phyloP scores from a whole-genome alignment of 2,113 vertebrate species.

The Serilophus lunatus region DNA sequence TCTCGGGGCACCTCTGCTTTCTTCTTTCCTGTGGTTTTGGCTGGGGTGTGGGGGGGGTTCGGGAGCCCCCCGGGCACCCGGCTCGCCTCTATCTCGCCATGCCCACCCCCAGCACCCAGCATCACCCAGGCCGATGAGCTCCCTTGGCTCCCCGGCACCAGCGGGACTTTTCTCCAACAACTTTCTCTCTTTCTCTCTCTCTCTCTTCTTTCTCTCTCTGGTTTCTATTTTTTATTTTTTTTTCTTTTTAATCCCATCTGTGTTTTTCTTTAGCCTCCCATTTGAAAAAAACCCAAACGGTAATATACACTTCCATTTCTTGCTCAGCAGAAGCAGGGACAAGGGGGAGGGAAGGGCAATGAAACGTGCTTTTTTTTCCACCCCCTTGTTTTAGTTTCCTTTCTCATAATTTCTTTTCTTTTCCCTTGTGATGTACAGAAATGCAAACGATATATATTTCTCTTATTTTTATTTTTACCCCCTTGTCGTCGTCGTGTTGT shows the following conservation, averaged over 20 bases:
- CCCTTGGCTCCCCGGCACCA: slow-evolving; percentile 30
- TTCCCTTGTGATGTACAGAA: slow-evolving; percentile 73
- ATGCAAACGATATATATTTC: slow-evolving; percentile 70
- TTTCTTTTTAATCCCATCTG: slow-evolving; percentile 79
- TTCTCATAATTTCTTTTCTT: slow-evolving; percentile 53
- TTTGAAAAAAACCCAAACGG: slow-evolving; percentile 76
- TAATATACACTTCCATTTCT: slow-evolving; percentile 80
- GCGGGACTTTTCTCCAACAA: slow-evolving; percentile 41
- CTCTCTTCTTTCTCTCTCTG: slow-evolving; percentile 43
- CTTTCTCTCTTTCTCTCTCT: slow-evolving; percentile 50
- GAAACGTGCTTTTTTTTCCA: neutral
- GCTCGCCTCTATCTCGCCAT: neutral
- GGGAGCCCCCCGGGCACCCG: neutral
- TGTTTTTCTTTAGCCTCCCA: slow-evolving; percentile 85
- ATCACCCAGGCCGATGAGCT: neutral
- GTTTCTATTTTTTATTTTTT: slow-evolving; percentile 46
- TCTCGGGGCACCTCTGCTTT: slow-evolving; percentile 19
- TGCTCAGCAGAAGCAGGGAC: slow-evolving; percentile 72
- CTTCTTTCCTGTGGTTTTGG: neutral
- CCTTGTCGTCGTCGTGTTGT: slow-evolving; percentile 62
- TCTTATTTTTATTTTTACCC: neutral
- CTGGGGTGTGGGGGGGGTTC: neutral
- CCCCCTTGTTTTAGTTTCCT: slow-evolving; percentile 48
- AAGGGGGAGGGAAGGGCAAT: slow-evolving; percentile 64
- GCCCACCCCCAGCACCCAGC: neutral